phyloP scores from a whole-genome alignment of 2,797 vertebrate species.

The Silurus aristotelis region DNA sequence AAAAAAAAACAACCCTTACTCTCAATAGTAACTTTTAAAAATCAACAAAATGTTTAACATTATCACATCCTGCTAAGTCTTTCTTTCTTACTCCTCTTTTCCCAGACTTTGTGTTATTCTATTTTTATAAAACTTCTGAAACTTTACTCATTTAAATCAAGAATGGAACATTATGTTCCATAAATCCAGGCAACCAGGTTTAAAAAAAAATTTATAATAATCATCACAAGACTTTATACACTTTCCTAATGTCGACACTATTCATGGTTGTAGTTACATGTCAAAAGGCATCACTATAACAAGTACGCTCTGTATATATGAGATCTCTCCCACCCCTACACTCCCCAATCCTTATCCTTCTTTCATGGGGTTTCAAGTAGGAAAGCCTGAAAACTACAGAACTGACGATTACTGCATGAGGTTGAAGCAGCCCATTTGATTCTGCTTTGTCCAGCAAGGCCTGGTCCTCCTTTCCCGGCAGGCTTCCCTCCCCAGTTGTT shows the following conservation, averaged over 20 bases:
- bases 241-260: background rate
- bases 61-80: slow-evolving; percentile 28
- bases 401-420: slow-evolving; percentile 73
- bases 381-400: slow-evolving; percentile 71
- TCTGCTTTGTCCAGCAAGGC: slow-evolving; percentile 71
- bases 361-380: slow-evolving; percentile 33
- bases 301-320: slow-evolving; percentile 17
- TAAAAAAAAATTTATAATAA: background rate
- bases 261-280: background rate
- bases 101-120: slow-evolving; percentile 17
- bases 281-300: slow-evolving; percentile 17
- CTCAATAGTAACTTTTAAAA: slow-evolving; percentile 47
- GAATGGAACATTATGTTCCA: background rate
- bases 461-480: slow-evolving; percentile 60
- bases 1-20: slow-evolving; percentile 9
- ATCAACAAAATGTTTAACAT: slow-evolving; percentile 35
- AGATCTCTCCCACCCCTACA: background rate
- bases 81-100: slow-evolving; percentile 29
- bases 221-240: background rate
- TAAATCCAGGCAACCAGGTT: background rate
- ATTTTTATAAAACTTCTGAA: background rate
- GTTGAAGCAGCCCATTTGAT: slow-evolving; percentile 74
- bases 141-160: background rate
- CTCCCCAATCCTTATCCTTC: background rate
- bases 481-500: slow-evolving; percentile 86